A percentile compares a stretch with the other conserved stretches of the same genome.
Conservation (phyloP, 2,797 vertebrate species). For the Serranus cabrilla region DNA sequence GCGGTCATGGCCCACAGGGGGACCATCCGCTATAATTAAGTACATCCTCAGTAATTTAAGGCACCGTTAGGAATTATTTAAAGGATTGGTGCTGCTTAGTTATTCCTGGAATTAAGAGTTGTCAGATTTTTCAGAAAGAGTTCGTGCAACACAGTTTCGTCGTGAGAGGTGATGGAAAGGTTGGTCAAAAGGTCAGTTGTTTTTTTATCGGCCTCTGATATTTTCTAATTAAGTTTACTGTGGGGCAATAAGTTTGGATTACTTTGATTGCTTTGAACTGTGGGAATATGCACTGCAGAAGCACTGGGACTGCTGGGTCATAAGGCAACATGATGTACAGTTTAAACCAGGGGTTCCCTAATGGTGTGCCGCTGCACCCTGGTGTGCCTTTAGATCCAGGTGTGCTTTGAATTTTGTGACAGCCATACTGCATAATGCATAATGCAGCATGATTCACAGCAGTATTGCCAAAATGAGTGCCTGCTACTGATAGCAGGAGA, state of each 20-base stretch:
- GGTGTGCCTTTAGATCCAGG: too few relatives aligned
- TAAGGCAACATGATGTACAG: not conserved
- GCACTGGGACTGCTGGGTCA: not conserved
- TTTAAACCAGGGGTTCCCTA: too few relatives aligned
- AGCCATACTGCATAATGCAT: too few relatives aligned
- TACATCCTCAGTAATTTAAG: conserved; percentile 54
- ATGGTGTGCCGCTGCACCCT: too few relatives aligned
- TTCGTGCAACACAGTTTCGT: conserved; percentile 15
- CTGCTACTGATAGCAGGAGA: too few relatives aligned
- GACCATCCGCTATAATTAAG: conserved; percentile 62
- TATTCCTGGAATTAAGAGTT: not conserved
- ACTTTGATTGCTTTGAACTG: too few relatives aligned
- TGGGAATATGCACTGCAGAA: not conserved
- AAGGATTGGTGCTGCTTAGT: not conserved
- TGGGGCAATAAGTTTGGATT: too few relatives aligned
- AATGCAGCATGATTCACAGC: too few relatives aligned
- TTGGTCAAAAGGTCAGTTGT: not conserved
- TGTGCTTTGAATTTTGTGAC: too few relatives aligned
- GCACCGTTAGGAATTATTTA: conserved; percentile 18
- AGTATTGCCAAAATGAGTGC: too few relatives aligned
- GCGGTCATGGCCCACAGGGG: conserved; percentile 59
- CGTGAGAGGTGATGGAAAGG: not conserved
- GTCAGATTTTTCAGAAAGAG: not conserved
- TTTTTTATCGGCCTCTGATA: not conserved
- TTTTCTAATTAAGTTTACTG: not conserved